Percentiles rank a stretch among this genome's conserved stretches.
phyloP scores from a whole-genome alignment of 2,888 invertebrate species.

The Volucella inflata region DNA sequence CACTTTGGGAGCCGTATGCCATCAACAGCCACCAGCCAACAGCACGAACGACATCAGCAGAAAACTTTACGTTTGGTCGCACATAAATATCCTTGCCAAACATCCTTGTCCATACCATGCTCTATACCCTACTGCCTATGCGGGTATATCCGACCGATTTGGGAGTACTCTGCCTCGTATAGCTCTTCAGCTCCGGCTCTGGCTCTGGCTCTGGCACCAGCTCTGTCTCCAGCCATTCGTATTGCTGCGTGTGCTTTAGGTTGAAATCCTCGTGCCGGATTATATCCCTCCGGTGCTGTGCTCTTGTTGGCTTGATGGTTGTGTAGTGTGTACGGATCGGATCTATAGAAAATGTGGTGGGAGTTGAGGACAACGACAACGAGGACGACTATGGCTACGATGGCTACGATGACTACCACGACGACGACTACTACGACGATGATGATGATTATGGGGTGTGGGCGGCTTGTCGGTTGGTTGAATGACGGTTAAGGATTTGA shows the following conservation, averaged over 20 bases:
- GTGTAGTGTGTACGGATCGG: conserved; percentile 38
- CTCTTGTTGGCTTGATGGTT: conserved; percentile 60
- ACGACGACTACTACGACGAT: conserved; percentile 61
- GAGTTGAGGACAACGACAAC: conserved; percentile 78
- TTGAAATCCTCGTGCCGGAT: conserved; percentile 78
- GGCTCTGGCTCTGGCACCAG: no score
- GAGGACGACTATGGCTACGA: conserved; percentile 66
- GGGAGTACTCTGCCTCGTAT: conserved; percentile 42
- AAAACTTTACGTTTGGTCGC: conserved; percentile 74
- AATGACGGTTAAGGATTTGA: conserved; percentile 75
- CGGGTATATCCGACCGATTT: conserved; percentile 68
- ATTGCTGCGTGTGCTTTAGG: conserved; percentile 73
- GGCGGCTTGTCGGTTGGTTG: conserved; percentile 82
- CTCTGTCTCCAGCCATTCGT: conserved; percentile 13
- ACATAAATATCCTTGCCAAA: conserved; percentile 75
- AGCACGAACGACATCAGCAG: conserved; percentile 72
- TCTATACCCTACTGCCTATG: conserved; percentile 27
- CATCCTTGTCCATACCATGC: conserved; percentile 66
- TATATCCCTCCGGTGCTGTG: conserved; percentile 76
- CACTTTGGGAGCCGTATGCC: conserved; percentile 73
- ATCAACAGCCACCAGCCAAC: conserved; percentile 73
- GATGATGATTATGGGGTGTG: conserved; percentile 77
- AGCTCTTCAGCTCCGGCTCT: no score
- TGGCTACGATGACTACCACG: conserved; percentile 61
- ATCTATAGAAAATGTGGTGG: conserved; percentile 64